These are phyloP conservation scores for Sphecodes monilicornis DNA, from an alignment of 2,888 invertebrate genomes.

Conservation along the genomic window DNA sequence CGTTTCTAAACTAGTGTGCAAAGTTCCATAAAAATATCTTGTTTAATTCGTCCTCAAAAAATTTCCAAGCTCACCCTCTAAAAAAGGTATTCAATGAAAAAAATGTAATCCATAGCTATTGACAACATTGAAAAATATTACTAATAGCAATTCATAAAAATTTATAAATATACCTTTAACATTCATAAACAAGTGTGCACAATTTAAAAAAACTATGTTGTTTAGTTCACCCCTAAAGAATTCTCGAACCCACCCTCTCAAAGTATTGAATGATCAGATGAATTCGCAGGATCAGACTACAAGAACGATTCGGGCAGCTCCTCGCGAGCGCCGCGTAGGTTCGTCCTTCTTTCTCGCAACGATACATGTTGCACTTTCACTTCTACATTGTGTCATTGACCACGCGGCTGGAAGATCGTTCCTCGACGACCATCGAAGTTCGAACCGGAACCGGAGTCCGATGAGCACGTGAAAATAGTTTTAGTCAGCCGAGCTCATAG, in stretches of 20 bases:
- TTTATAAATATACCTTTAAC: background rate
- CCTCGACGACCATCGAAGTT: conserved; percentile 27
- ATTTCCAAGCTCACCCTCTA: background rate
- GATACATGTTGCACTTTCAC: conserved; percentile 72
- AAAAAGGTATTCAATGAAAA: background rate
- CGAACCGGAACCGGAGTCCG: conserved; percentile 7
- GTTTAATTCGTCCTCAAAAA: background rate
- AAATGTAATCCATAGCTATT: too few species aligned
- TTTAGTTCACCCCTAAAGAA: background rate
- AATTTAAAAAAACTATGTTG: accelerated
- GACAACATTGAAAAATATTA: too few species aligned
- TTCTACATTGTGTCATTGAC: conserved; percentile 72
- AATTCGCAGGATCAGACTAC: background rate
- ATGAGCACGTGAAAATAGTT: background rate
- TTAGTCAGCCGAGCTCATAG: background rate
- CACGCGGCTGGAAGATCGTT: conserved; percentile 62
- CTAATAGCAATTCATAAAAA: background rate
- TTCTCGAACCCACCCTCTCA: background rate
- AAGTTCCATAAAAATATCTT: accelerated
- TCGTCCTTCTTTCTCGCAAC: conserved; percentile 65
- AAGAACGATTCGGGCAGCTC: background rate
- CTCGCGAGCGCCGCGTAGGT: conserved; percentile 57
- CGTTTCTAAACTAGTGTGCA: background rate
- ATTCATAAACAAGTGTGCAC: background rate
- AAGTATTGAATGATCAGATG: background rate